Evolutionary conservation across 92 coral and sea anemone species (phyloP).

Genomic region (Palythoa grandiflora): DNA sequence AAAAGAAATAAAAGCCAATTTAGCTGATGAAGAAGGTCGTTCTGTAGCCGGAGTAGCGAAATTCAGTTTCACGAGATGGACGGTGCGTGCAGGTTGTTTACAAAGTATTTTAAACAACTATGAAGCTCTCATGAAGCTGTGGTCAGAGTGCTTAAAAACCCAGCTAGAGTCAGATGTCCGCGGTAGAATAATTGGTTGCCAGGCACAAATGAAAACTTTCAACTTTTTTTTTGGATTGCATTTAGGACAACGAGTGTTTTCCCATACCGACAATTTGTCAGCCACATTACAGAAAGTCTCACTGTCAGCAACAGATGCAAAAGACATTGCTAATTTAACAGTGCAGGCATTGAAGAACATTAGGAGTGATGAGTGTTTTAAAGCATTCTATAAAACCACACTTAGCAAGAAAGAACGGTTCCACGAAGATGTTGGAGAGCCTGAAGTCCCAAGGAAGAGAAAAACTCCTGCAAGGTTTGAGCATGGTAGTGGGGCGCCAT

Average conservation of each 20-base stretch:
- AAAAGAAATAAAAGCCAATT: constrained; percentile 2
- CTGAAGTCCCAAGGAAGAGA: constrained; percentile 65
- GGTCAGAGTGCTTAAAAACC: constrained; percentile 1
- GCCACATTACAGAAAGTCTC: constrained; percentile 47
- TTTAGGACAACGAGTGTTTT: constrained; percentile 16
- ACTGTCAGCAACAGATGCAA: constrained; percentile 45
- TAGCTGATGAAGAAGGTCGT: constrained; percentile 2
- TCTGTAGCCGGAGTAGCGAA: neutral
- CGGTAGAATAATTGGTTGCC: constrained; percentile 6
- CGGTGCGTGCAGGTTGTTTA: no score
- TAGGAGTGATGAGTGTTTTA: constrained; percentile 58
- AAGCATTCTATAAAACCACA: constrained; percentile 49
- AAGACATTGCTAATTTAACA: constrained; percentile 55
- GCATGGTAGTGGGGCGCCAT: constrained; percentile 56
- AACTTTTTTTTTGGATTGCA: constrained; percentile 2
- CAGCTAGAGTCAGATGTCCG: constrained; percentile 3
- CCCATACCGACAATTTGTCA: constrained; percentile 58
- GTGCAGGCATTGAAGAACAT: constrained; percentile 51
- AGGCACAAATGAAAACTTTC: constrained; percentile 4
- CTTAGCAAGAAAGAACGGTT: constrained; percentile 57
- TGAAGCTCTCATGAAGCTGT: constrained; percentile 6
- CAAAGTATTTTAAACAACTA: neutral
- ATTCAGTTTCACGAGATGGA: no score
- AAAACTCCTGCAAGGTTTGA: constrained; percentile 56
- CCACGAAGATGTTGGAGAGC: constrained; percentile 58